Evolutionary conservation across 2,797 vertebrate genomes (phyloP).

Genomic region (Anas bahamensis): DNA sequence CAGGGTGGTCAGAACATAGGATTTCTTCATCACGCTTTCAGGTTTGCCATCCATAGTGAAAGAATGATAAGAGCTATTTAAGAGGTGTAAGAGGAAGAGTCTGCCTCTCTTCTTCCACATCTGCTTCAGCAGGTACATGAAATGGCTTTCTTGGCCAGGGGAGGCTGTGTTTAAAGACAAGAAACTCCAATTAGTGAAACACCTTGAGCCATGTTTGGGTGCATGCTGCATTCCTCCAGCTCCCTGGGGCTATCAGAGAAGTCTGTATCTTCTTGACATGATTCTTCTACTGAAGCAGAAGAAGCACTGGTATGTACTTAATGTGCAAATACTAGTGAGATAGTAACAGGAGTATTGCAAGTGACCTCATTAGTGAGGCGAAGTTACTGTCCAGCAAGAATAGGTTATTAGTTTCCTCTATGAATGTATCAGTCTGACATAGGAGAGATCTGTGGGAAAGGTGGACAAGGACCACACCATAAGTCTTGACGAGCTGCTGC

Average conservation of each 20-base stretch:
- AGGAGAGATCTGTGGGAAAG: background rate
- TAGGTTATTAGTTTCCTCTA: background rate
- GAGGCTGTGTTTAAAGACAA: background rate
- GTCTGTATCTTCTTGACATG: background rate
- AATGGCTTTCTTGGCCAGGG: background rate
- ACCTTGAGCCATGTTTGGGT: background rate
- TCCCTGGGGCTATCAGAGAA: background rate
- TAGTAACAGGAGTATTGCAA: background rate
- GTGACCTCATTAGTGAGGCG: background rate
- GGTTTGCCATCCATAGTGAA: background rate
- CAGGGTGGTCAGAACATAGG: background rate
- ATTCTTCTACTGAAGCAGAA: background rate
- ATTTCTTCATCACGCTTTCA: background rate
- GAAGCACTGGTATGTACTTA: background rate
- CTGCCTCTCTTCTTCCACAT: background rate
- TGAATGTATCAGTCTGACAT: background rate
- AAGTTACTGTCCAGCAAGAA: background rate
- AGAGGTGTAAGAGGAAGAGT: accelerated
- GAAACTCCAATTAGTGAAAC: too few species aligned
- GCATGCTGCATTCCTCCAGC: accelerated
- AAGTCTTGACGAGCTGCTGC: background rate
- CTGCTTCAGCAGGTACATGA: background rate
- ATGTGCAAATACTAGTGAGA: background rate
- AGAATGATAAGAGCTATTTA: background rate
- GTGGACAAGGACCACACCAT: background rate